phyloP scores from a whole-genome alignment of 2,113 vertebrate genomes.

The Leuciscus idus region DNA sequence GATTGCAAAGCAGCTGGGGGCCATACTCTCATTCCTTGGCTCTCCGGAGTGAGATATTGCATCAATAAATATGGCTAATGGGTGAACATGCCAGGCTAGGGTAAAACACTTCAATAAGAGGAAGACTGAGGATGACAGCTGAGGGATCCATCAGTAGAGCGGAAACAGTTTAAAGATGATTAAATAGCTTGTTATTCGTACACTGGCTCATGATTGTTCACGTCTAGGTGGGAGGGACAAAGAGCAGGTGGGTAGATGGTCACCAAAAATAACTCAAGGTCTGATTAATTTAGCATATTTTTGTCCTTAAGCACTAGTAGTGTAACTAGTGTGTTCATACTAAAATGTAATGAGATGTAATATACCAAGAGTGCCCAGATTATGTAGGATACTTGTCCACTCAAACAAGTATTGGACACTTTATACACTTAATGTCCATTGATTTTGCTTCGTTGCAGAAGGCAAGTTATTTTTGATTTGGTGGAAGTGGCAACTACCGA shows the following conservation, averaged over 20 bases:
- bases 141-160: slow-evolving; percentile 27
- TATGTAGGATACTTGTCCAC: not conserved
- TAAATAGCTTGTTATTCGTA: slow-evolving; percentile 48
- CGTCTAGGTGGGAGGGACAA: slow-evolving; percentile 25
- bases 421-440: not conserved
- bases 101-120: slow-evolving; percentile 41
- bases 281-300: not conserved
- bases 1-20: slow-evolving; percentile 54
- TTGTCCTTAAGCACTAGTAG: not conserved
- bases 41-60: slow-evolving; percentile 63
- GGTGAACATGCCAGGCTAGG: slow-evolving; percentile 39
- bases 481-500: not conserved
- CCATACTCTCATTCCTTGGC: slow-evolving; percentile 51
- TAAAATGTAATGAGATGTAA: not conserved
- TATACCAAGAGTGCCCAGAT: not conserved
- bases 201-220: not conserved
- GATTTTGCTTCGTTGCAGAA: not conserved
- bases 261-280: not conserved
- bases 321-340: not conserved
- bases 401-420: not conserved
- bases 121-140: slow-evolving; percentile 50
- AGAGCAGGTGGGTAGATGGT: slow-evolving; percentile 31
- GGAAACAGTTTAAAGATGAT: slow-evolving; percentile 41
- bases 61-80: slow-evolving; percentile 66
- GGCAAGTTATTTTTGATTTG: not conserved